These are phyloP conservation scores for Pilophorus perplexus DNA, from an alignment of 2,888 invertebrate species.

Conservation along the genomic window DNA sequence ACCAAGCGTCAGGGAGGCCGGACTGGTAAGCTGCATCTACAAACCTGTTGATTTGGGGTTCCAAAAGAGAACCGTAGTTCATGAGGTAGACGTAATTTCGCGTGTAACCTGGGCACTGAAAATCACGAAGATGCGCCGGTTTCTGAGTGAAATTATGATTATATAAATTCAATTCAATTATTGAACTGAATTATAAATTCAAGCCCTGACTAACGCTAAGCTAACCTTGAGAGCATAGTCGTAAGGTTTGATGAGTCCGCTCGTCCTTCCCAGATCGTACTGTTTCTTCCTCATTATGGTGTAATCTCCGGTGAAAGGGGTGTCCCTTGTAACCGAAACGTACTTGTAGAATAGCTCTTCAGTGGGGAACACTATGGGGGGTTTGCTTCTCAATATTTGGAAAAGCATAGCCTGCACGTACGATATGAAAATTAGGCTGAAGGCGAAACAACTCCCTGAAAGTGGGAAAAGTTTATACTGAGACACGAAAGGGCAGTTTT, in stretches of 20 bases:
- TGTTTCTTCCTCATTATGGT: constrained; percentile 32
- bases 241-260: constrained; percentile 13
- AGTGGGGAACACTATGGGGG: neutral
- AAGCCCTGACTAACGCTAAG: too few relatives aligned
- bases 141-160: too few relatives aligned
- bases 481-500: too few relatives aligned
- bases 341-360: constrained; percentile 16
- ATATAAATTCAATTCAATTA: too few relatives aligned
- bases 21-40: neutral
- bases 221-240: constrained; percentile 16
- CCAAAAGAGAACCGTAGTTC: constrained; percentile 9
- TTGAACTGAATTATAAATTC: too few relatives aligned
- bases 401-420: constrained; percentile 23
- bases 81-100: constrained; percentile 15
- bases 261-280: neutral
- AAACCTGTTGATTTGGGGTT: constrained; percentile 14
- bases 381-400: neutral
- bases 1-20: constrained; percentile 34
- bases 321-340: neutral
- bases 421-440: constrained; percentile 29
- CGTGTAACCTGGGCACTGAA: constrained; percentile 31
- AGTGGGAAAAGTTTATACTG: neutral
- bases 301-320: constrained; percentile 4
- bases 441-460: constrained; percentile 32
- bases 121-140: too few relatives aligned